Base-by-base conservation (phyloP, 2,888 invertebrate species). In the Zonitis immaculata region DNA sequence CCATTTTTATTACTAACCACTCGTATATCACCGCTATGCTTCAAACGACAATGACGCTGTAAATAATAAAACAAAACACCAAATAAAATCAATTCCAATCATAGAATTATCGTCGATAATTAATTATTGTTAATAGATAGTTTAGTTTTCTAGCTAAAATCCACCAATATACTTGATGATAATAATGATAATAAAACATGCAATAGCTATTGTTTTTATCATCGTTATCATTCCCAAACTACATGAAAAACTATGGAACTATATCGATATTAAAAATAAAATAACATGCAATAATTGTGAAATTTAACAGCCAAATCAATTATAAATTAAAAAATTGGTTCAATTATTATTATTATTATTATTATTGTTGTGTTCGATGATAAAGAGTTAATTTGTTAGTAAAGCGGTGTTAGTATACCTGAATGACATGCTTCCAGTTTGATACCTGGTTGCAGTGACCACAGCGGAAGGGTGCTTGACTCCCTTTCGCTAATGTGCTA, bases 401-500 rank as follows among this genome's bases (percentile, higher is more conserved):
- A 69, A 64, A 68, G 68, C 60, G 65, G 65, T 69, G 77, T 78
- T 78, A 77, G 77, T 77, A 78, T 82, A 88, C 88, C 87, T 88
- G 88, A 78, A 88, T 88, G 72, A 88, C 88, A 81, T 88, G 88
- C 82, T 88, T 88, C 88, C 88, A 88, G 79, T 88, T 88, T 65
- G 88, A 88, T 72, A 87, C 80, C 79, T 88, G 88, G 77, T 87
- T 86, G 79, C 88, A 88, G 78, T 88, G 88, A 66, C 88, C 88
- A 78, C 88, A 88, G 72, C 87, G 84, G 57, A 78, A 79, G 69
- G 82, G 82, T 73, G 80, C 80, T 71, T 78, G 78, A 72, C 77
- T 77, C 65, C 69, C 66, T 58, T 58, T 61, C 54, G 57, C 62
- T 60, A 63, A 59, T 62, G 66, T 66, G 66, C 68, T 68, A 69